These are phyloP conservation scores for Tryphoninae sp. DNA, from an alignment of 2,888 invertebrate genomes.

Conservation along the genomic window DNA sequence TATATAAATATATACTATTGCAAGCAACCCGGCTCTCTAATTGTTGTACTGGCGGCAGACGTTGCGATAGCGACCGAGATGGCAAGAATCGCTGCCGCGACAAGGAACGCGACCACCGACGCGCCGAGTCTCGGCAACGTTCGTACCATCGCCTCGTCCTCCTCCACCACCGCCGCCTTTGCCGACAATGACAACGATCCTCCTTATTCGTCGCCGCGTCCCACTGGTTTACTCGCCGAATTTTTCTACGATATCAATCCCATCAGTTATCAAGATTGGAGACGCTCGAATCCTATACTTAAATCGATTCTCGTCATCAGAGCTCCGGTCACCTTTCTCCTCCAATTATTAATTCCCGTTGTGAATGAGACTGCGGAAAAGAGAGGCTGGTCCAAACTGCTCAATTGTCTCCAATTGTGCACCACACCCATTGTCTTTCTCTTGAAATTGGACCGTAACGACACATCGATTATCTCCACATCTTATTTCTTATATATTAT, in stretches of 20 bases:
- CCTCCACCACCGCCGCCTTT: neutral
- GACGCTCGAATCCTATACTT: constrained; percentile 71
- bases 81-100: constrained; percentile 33
- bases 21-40: no score
- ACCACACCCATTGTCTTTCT: constrained; percentile 81
- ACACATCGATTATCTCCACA: neutral
- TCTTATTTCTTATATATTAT: neutral
- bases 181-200: constrained; percentile 5
- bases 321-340: constrained; percentile 82
- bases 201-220: constrained; percentile 66
- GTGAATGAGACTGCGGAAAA: constrained; percentile 82
- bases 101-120: neutral
- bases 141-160: neutral
- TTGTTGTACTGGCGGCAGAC: constrained; percentile 66
- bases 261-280: constrained; percentile 79
- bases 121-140: constrained; percentile 8
- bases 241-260: constrained; percentile 79
- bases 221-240: constrained; percentile 73
- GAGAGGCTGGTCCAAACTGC: constrained; percentile 84
- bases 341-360: constrained; percentile 84
- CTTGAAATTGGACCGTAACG: constrained; percentile 77
- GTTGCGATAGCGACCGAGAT: constrained; percentile 76
- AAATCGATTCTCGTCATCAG: constrained; percentile 81
- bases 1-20: no score
- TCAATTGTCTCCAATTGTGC: constrained; percentile 83